phyloP scores from a whole-genome alignment of 1,140 invertebrate genomes.

The Papilio aristodemus region DNA sequence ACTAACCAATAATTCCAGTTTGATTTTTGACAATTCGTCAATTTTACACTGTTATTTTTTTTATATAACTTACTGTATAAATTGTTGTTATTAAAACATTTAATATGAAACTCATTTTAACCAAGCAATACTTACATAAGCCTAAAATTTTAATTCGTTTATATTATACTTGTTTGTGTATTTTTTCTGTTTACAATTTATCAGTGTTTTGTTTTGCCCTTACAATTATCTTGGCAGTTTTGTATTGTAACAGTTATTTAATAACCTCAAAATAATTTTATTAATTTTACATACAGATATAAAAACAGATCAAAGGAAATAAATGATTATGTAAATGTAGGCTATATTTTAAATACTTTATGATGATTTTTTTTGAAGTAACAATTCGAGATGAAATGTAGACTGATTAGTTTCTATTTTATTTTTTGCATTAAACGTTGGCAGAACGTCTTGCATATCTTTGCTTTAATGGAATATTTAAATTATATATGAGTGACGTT shows the following conservation, averaged over 20 bases:
- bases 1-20: no score
- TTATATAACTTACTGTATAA: no score
- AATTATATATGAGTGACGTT: not conserved
- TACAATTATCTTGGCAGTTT: constrained; percentile 13
- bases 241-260: not conserved
- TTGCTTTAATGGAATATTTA: not conserved
- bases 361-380: no score
- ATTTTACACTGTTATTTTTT: not conserved
- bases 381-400: no score
- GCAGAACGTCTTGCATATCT: not conserved
- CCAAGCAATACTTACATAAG: not conserved
- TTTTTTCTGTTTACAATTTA: not conserved
- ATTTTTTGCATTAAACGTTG: not conserved
- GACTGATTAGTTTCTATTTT: no score
- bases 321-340: no score
- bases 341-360: no score
- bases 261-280: no score
- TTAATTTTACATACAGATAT: no score
- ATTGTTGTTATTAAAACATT: not conserved
- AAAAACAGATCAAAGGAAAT: no score
- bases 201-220: not conserved
- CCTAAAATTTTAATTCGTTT: not conserved
- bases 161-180: not conserved
- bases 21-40: not conserved
- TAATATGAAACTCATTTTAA: constrained; percentile 1